Base-by-base conservation (phyloP, 2,113 vertebrate species). In the Tetrax tetrax region DNA sequence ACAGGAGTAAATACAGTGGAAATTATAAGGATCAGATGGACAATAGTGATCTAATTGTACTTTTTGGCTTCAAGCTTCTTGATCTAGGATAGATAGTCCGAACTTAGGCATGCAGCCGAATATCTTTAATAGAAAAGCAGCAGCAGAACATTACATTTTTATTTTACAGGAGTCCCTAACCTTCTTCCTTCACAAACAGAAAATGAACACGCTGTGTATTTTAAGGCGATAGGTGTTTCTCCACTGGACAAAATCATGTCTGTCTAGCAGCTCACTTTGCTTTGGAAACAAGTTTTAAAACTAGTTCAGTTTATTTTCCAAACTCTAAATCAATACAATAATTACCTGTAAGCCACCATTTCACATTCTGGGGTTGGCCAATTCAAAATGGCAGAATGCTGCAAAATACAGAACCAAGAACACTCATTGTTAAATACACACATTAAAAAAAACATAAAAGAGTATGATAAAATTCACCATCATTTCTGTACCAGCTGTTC, bases 271-370 rank as follows among this genome's bases (percentile, higher is more conserved):
- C 35, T 65, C 43, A 29, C 60, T 57, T 51, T 60, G 20, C 66
- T 83, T 57, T 54, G 50, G 51, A 33, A 70, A 53, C 37, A 89
- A 61, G 53, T 74, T 92, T 76, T 74, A 66, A 31, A 70, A n/a
- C 31, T 57, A 79, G 7, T n/a, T 82, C 41, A 76, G 12, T 61
- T 61, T 65, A 60, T 74, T 93, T 93, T 84, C 45, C 59, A 68
- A 77, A 71, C 9, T 84, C 69, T 47, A 50, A 48, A 61, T 63
- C 16, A 87, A 77, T 23, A 33, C 66, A 80, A 7, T 29, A 95
- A 21, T 98, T 98, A 99, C 99, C 99, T 99, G 98, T 99, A 99
- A 50, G 99, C 99, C 94, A 99, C 99, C 99, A 99, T 99, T 97
- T 99, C 99, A 97, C 99, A 99, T 50, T 99, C 99, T 13, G 99